A percentile compares a stretch with the other conserved stretches of the same genome.
These are phyloP conservation scores for Urocynchramus pylzowi DNA, from an alignment of 2,113 vertebrate species.

Conservation along the genomic window DNA sequence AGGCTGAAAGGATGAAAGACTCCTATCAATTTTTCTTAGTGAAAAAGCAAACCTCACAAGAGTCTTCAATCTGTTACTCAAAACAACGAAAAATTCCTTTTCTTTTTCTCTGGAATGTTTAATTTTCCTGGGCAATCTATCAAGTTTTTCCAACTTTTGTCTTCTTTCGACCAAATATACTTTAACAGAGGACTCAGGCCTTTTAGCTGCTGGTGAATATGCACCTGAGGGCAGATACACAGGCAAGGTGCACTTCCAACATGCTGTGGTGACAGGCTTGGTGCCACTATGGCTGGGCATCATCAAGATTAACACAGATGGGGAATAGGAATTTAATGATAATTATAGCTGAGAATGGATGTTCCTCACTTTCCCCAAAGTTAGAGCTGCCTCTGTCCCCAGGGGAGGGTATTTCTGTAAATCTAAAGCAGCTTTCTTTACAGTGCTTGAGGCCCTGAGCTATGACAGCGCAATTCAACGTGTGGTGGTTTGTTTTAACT, in stretches of 20 bases:
- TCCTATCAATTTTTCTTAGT: background rate
- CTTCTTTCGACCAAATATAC: background rate
- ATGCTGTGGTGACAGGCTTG: background rate
- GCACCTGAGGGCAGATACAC: background rate
- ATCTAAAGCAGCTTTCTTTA: background rate
- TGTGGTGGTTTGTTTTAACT: background rate
- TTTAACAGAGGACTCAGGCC: background rate
- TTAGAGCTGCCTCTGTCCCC: background rate
- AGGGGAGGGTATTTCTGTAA: background rate
- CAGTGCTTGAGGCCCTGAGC: background rate
- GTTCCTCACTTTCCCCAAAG: background rate
- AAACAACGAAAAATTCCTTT: background rate
- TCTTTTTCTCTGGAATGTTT: background rate
- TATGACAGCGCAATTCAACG: background rate
- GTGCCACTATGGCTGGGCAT: background rate
- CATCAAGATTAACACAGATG: rapidly evolving
- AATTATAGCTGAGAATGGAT: background rate
- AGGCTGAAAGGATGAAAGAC: constrained; percentile 12
- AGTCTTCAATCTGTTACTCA: background rate
- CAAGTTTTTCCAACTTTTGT: background rate
- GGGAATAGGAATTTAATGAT: background rate
- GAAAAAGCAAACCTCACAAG: background rate
- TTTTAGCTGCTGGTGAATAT: background rate
- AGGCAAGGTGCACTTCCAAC: background rate
- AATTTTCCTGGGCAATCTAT: background rate